A percentile compares a stretch with the other conserved stretches of the same genome.
These are phyloP conservation scores for Sialia sialis DNA, from an alignment of 2,113 vertebrate species.

Conservation along the genomic window DNA sequence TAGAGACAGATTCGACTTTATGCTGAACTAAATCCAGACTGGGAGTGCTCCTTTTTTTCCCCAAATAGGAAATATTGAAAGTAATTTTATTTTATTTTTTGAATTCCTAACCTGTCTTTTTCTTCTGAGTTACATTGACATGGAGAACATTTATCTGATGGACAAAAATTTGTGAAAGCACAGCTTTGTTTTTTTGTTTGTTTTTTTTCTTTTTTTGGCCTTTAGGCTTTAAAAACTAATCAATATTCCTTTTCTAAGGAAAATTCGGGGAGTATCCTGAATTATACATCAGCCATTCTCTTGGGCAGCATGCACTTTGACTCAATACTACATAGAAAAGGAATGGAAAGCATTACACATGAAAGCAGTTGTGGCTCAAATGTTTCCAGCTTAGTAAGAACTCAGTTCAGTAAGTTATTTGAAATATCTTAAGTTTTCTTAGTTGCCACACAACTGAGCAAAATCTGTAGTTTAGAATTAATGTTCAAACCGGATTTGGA, in stretches of 20 bases:
- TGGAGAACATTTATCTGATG: background rate
- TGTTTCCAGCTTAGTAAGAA: background rate
- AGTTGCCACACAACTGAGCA: background rate
- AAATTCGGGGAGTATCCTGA: background rate
- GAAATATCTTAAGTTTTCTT: background rate
- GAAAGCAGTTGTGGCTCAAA: background rate
- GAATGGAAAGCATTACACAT: background rate
- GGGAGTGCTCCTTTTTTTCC: background rate
- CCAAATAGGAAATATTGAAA: background rate
- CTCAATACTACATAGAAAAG: background rate
- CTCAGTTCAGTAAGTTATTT: background rate
- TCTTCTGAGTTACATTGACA: background rate
- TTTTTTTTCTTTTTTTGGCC: background rate
- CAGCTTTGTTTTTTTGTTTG: fast-evolving
- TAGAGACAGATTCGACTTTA: background rate
- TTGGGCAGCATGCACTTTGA: background rate
- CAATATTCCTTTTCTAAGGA: background rate
- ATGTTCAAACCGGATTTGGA: background rate
- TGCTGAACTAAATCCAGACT: background rate
- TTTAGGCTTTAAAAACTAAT: background rate
- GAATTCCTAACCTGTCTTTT: background rate
- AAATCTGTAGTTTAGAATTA: background rate
- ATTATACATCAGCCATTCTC: background rate
- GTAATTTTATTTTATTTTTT: background rate
- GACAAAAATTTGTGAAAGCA: background rate